phyloP scores from a whole-genome alignment of 1,140 invertebrate species.

The Tetramorium alpestre region DNA sequence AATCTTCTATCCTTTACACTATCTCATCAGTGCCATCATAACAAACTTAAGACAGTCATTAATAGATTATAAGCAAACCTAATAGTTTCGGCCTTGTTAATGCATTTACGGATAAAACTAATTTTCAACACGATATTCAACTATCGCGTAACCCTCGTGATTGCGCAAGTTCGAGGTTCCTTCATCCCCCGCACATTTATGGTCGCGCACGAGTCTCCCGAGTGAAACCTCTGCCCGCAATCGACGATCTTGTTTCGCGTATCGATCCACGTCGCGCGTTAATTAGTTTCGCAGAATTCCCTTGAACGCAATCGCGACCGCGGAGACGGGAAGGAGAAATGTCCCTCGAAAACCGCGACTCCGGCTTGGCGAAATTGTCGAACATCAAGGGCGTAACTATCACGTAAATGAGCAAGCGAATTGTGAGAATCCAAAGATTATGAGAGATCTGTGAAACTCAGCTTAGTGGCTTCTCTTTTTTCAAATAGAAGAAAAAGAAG shows the following conservation, averaged over 20 bases:
- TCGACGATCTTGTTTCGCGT: constrained; percentile 8
- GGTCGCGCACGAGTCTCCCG: not conserved
- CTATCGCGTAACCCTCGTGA: not conserved
- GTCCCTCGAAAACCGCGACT: constrained; percentile 17
- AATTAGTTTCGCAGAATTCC: constrained; percentile 43
- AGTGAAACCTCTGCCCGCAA: not conserved
- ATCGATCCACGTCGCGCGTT: constrained; percentile 35
- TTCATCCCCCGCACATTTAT: not conserved
- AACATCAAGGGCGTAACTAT: constrained; percentile 16
- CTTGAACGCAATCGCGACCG: constrained; percentile 1
- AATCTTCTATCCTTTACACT: not conserved
- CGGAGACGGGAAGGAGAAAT: constrained; percentile 1
- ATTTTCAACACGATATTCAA: not conserved
- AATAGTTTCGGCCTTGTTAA: not conserved
- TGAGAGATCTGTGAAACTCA: not conserved
- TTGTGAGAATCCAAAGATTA: not conserved
- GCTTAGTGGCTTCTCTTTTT: not conserved
- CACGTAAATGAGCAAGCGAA: not conserved
- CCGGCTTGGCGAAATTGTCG: not conserved
- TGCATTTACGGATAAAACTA: constrained; percentile 8
- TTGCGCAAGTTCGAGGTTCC: not conserved
- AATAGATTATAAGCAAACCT: not conserved
- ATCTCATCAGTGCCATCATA: constrained; percentile 18
- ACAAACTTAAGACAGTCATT: not conserved
- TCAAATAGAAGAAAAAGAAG: not conserved